phyloP scores from a whole-genome alignment of 1,140 invertebrate species.

The Metopolophium dirhodum region DNA sequence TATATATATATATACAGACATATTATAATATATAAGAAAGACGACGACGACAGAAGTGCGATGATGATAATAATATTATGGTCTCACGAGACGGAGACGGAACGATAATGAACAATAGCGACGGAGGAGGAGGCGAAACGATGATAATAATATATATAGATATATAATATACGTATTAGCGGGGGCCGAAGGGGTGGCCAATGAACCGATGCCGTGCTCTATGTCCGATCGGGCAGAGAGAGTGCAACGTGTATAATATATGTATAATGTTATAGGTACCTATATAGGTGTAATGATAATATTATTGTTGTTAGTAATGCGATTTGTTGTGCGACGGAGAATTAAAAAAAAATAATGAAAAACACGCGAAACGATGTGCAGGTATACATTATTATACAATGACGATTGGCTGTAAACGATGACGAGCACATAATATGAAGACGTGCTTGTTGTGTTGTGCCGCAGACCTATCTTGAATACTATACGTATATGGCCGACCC shows the following conservation, averaged over 20 bases:
- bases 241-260: neutral
- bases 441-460: neutral
- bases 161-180: neutral
- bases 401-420: neutral
- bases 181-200: neutral
- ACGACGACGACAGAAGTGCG: neutral
- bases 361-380: neutral
- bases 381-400: neutral
- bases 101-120: neutral
- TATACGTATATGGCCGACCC: neutral
- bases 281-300: neutral
- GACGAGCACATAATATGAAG: neutral
- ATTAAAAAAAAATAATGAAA: constrained; percentile 12
- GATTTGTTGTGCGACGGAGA: neutral
- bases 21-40: neutral
- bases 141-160: neutral
- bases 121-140: neutral
- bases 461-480: neutral
- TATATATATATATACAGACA: neutral
- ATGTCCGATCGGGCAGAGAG: neutral
- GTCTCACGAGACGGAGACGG: neutral
- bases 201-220: neutral
- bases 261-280: neutral
- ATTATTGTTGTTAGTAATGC: constrained; percentile 4
- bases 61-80: neutral